These are phyloP conservation scores for Nephila pilipes DNA, from an alignment of 1,140 invertebrate genomes.

Conservation along the genomic window DNA sequence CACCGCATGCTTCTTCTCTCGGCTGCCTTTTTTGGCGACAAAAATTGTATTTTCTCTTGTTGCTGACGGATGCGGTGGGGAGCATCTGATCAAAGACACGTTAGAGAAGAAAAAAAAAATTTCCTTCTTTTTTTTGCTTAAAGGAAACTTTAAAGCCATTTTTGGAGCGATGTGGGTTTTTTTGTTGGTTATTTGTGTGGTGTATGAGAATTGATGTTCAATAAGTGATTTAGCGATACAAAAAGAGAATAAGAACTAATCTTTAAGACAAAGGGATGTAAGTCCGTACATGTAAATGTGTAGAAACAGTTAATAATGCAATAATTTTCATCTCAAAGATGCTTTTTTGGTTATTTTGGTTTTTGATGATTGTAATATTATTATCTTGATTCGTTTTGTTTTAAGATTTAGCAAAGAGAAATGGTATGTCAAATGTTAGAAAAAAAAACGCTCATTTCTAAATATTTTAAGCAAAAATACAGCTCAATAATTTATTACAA, in stretches of 20 bases:
- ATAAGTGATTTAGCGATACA: background rate
- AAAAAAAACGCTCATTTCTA: no score
- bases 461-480: no score
- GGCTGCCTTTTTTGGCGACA: slow-evolving; percentile 13
- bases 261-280: no score
- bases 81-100: background rate
- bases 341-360: no score
- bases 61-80: background rate
- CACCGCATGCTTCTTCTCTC: background rate
- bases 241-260: background rate
- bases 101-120: background rate
- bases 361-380: no score
- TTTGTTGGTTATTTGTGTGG: background rate
- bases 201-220: background rate
- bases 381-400: no score
- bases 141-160: background rate
- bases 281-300: no score
- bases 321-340: no score
- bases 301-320: no score
- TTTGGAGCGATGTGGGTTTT: background rate
- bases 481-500: no score
- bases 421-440: no score
- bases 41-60: slow-evolving; percentile 22
- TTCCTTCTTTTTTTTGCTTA: background rate
- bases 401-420: no score